phyloP scores from a whole-genome alignment of 2,113 vertebrate genomes.

The Pteruthius melanotis region DNA sequence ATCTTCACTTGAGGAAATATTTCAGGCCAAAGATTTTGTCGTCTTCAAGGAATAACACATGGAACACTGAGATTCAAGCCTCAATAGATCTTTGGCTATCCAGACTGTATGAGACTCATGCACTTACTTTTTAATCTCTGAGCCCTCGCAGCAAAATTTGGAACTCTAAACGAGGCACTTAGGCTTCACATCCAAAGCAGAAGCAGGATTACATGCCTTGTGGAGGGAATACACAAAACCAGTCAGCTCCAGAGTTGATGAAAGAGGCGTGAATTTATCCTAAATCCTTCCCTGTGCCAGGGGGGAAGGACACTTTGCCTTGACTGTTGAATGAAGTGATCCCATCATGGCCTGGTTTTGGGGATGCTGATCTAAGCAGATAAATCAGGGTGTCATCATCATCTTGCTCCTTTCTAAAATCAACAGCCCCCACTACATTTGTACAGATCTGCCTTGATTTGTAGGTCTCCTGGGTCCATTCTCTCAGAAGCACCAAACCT shows the following conservation, averaged over 20 bases:
- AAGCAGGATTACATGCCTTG: background rate
- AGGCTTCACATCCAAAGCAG: background rate
- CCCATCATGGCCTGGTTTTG: background rate
- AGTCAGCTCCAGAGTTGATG: accelerated
- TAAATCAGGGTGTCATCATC: background rate
- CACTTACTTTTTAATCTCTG: background rate
- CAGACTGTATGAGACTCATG: background rate
- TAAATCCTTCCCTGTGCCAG: background rate
- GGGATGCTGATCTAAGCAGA: background rate
- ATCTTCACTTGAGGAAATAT: background rate
- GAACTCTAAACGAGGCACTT: background rate
- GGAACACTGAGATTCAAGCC: background rate
- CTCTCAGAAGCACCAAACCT: background rate
- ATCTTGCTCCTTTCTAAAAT: background rate
- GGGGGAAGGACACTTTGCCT: background rate
- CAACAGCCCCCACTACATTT: background rate
- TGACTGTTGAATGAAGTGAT: background rate
- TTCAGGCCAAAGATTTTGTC: background rate
- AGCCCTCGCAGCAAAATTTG: background rate
- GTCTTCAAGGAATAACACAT: background rate
- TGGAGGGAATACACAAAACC: background rate
- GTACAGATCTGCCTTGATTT: background rate
- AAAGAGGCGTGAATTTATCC: background rate
- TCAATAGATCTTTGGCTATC: background rate
- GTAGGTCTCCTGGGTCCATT: background rate